Percentiles rank a stretch among this genome's conserved stretches.
Conservation (phyloP, 2,888 invertebrate genomes). For the Lycocerus yunnanus region DNA sequence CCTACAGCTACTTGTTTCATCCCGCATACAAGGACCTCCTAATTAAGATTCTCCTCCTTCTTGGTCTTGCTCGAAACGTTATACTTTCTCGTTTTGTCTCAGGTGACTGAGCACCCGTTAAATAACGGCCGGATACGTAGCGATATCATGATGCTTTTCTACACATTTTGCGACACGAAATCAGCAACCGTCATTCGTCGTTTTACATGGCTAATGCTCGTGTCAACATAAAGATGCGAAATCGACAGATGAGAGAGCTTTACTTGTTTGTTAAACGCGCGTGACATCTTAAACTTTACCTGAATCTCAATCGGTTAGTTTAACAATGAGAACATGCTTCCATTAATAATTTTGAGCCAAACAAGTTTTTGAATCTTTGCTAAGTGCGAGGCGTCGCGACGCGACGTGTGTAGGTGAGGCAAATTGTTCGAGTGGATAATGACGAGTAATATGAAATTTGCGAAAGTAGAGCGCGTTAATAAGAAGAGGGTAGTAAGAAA, state of each 20-base stretch:
- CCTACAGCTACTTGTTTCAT: conserved; percentile 44
- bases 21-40: conserved; percentile 49
- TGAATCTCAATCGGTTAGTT: conserved; percentile 20
- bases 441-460: conserved; percentile 41
- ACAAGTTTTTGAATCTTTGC: conserved; percentile 1
- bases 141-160: conserved; percentile 35
- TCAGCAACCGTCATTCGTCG: conserved; percentile 36
- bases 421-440: conserved; percentile 18
- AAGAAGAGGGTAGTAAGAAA: conserved; percentile 39
- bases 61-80: conserved; percentile 6
- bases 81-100: conserved; percentile 10
- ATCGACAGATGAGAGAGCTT: conserved; percentile 33
- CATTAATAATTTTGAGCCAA: conserved; percentile 1
- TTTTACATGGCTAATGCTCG: conserved; percentile 41
- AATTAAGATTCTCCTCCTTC: conserved; percentile 43
- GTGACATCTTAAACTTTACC: conserved; percentile 26
- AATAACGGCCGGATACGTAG: conserved; percentile 26
- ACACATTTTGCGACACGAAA: conserved; percentile 36
- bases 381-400: background rate
- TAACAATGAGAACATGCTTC: conserved; percentile 18
- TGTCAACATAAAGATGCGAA: conserved; percentile 45
- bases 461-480: conserved; percentile 20
- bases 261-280: conserved; percentile 17
- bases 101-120: conserved; percentile 26
- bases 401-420: background rate